Evolutionary conservation across 2,888 invertebrate species (phyloP).

Genomic region (Ophioninae sp.): DNA sequence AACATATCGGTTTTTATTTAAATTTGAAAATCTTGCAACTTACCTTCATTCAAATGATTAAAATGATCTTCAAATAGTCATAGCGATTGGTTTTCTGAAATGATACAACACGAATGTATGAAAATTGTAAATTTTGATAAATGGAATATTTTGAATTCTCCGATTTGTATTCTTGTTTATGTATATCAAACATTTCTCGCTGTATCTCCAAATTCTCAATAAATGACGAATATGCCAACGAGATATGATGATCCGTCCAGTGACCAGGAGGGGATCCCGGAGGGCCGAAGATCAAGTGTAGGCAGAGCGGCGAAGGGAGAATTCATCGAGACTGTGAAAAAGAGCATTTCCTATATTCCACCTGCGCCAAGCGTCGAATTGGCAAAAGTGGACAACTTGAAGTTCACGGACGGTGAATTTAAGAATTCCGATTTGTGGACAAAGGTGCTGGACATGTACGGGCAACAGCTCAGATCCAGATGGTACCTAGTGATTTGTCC

Average conservation of each 20-base stretch:
- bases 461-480: slow-evolving; percentile 65
- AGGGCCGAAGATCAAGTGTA: slow-evolving; percentile 23
- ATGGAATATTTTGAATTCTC: background rate
- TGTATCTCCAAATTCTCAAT: background rate
- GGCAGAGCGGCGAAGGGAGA: slow-evolving; percentile 43
- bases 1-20: too few relatives aligned
- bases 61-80: too few relatives aligned
- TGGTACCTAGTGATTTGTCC: slow-evolving; percentile 67
- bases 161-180: background rate
- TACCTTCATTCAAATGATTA: too few relatives aligned
- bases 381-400: slow-evolving; percentile 56
- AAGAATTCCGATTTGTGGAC: slow-evolving; percentile 60
- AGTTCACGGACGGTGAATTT: slow-evolving; percentile 66
- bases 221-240: background rate
- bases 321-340: slow-evolving; percentile 46
- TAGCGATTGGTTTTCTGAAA: too few relatives aligned
- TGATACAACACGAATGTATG: too few relatives aligned
- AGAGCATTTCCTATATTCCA: slow-evolving; percentile 29
- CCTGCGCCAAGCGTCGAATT: slow-evolving; percentile 50
- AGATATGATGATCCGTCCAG: background rate
- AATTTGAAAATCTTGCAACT: too few relatives aligned
- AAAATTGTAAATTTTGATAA: too few relatives aligned
- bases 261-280: slow-evolving; percentile 21
- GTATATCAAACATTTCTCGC: background rate
- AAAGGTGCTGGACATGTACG: slow-evolving; percentile 63